phyloP scores from a whole-genome alignment of 1,140 invertebrate species.

The Aphaenogaster ashmeadi region DNA sequence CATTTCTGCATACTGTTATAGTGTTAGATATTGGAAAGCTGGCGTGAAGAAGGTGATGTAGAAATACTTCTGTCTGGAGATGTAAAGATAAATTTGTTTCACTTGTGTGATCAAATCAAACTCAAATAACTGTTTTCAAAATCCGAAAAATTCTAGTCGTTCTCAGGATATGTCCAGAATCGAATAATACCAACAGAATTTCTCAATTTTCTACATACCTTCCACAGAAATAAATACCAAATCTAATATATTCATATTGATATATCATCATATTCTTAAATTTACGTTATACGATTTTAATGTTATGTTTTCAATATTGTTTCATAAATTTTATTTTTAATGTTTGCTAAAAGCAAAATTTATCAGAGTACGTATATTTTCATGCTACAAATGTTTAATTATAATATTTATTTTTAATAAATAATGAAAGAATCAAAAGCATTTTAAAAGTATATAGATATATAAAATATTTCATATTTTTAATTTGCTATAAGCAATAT shows the following conservation, averaged over 20 bases:
- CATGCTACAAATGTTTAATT: not conserved
- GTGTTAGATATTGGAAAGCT: conserved; percentile 9
- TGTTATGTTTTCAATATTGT: not conserved
- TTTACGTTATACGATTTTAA: not conserved
- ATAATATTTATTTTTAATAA: conserved; percentile 1
- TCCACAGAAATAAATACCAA: not conserved
- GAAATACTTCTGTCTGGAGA: not conserved
- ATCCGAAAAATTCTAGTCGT: conserved; percentile 5
- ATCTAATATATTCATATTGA: not conserved
- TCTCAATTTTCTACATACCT: conserved; percentile 3
- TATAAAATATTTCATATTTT: not conserved
- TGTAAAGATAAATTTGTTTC: conserved; percentile 12
- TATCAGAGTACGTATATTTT: not conserved
- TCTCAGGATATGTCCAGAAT: not conserved
- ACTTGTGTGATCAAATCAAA: not conserved
- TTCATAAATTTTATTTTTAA: conserved; percentile 13
- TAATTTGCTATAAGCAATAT: not conserved
- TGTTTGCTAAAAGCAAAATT: not conserved
- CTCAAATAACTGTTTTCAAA: not conserved
- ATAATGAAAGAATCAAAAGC: not conserved
- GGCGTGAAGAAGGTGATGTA: not conserved
- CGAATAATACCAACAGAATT: not conserved
- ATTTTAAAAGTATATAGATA: not conserved
- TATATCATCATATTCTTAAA: not conserved
- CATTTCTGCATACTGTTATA: conserved; percentile 53